phyloP scores from a whole-genome alignment of 2,888 invertebrate species.

The Cylloceria caligata region DNA sequence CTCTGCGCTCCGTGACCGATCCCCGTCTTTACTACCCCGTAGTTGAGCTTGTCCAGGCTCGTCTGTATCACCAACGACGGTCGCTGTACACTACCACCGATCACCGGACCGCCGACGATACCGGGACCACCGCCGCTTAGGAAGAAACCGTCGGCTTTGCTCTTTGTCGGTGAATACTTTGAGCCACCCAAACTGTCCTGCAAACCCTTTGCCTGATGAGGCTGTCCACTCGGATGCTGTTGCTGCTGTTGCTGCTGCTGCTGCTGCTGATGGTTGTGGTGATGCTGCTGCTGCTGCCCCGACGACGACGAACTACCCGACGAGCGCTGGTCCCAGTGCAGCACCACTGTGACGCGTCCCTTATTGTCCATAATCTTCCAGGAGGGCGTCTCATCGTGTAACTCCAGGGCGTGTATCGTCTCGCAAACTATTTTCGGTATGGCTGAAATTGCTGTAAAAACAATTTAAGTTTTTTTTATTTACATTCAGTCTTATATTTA shows the following conservation, averaged over 20 bases:
- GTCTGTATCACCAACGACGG: slow-evolving; percentile 92
- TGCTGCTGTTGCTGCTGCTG: slow-evolving; percentile 75
- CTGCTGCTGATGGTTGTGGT: slow-evolving; percentile 81
- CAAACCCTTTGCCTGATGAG: slow-evolving; percentile 85
- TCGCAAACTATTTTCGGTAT: slow-evolving; percentile 99
- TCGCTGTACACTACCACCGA: slow-evolving; percentile 83
- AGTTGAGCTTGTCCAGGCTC: slow-evolving; percentile 89
- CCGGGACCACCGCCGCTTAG: slow-evolving; percentile 74
- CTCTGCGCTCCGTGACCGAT: slow-evolving; percentile 86
- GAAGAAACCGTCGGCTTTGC: slow-evolving; percentile 84
- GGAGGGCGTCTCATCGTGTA: slow-evolving; percentile 98
- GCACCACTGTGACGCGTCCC: slow-evolving; percentile 97
- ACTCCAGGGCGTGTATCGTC: slow-evolving; percentile 97
- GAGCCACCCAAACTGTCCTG: slow-evolving; percentile 80
- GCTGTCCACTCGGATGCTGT: slow-evolving; percentile 81
- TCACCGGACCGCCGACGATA: neutral
- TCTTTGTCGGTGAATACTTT: slow-evolving; percentile 86
- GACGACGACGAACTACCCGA: slow-evolving; percentile 84
- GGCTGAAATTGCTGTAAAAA: slow-evolving; percentile 93
- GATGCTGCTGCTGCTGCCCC: slow-evolving; percentile 74
- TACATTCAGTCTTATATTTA: neutral
- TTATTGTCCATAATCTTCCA: slow-evolving; percentile 99
- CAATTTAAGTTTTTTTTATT: neutral
- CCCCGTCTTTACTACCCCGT: slow-evolving; percentile 76
- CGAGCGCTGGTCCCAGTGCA: slow-evolving; percentile 97